phyloP scores from a whole-genome alignment of 2,797 vertebrate genomes.

The Orientallactaga sibirica region DNA sequence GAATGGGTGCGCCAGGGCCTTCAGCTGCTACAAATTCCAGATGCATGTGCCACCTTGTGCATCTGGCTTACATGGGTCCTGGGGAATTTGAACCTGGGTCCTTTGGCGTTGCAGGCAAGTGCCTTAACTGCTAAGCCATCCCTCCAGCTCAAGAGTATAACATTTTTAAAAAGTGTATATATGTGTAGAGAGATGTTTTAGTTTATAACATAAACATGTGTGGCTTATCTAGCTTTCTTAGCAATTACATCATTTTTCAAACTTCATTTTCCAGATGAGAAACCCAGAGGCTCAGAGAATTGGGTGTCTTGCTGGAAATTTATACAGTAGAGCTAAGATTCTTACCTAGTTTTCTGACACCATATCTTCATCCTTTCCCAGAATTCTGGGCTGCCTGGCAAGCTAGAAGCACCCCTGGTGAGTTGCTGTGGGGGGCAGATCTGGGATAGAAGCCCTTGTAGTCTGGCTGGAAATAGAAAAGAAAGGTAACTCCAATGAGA shows the following conservation, averaged over 20 bases:
- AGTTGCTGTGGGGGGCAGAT: not conserved
- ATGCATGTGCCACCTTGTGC: no score
- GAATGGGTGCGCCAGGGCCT: no score
- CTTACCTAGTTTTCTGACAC: not conserved
- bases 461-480: not conserved
- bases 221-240: not conserved
- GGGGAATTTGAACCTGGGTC: no score
- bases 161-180: no score
- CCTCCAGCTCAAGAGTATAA: no score
- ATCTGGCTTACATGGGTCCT: no score
- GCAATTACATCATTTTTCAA: not conserved
- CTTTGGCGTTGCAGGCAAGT: no score
- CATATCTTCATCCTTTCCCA: not conserved
- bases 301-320: conserved; percentile 10
- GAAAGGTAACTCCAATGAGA: not conserved
- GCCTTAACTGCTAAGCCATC: no score
- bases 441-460: not conserved
- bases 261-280: conserved; percentile 6
- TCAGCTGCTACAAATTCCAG: no score
- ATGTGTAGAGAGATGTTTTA: not conserved
- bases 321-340: not conserved
- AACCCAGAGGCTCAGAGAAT: not conserved
- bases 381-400: not conserved
- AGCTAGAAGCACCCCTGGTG: not conserved
- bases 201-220: conserved; percentile 6